phyloP scores from a whole-genome alignment of 2,113 vertebrate genomes.

The Symphodus melops region DNA sequence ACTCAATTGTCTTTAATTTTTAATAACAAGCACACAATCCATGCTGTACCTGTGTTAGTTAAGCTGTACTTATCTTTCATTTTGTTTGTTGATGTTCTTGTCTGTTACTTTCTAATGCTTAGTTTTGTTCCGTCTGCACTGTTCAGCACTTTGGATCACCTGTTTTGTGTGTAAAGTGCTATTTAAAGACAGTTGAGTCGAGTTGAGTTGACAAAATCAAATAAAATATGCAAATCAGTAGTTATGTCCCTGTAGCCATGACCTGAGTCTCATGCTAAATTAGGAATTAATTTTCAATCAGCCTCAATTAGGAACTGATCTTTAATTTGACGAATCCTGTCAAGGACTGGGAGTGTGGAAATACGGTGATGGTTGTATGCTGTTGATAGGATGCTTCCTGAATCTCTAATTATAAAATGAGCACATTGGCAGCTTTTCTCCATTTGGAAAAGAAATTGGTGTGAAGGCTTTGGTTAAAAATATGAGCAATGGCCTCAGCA shows the following conservation, averaged over 20 bases:
- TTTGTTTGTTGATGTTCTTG: too few species aligned
- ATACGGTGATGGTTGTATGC: not conserved
- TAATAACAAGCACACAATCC: too few species aligned
- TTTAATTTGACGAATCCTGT: conserved; percentile 13
- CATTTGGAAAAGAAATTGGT: conserved; percentile 48
- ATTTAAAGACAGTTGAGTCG: too few species aligned
- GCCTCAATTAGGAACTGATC: conserved; percentile 27
- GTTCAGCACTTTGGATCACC: too few species aligned
- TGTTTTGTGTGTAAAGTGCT: too few species aligned
- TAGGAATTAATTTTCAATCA: conserved; percentile 12
- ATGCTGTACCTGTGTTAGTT: too few species aligned
- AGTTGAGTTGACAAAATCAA: not conserved
- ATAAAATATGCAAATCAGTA: not conserved
- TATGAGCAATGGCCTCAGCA: conserved; percentile 28
- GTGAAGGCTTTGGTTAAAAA: conserved; percentile 34
- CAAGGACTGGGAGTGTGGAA: not conserved
- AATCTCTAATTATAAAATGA: conserved; percentile 22
- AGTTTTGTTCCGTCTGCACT: too few species aligned
- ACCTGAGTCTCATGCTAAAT: conserved; percentile 24
- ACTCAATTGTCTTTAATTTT: too few species aligned
- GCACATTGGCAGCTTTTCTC: conserved; percentile 5
- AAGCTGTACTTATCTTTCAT: too few species aligned
- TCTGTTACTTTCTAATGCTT: too few species aligned
- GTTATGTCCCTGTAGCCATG: not conserved
- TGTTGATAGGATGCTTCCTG: not conserved